These are phyloP conservation scores for Noctua janthe DNA, from an alignment of 2,888 invertebrate species.

Conservation along the genomic window DNA sequence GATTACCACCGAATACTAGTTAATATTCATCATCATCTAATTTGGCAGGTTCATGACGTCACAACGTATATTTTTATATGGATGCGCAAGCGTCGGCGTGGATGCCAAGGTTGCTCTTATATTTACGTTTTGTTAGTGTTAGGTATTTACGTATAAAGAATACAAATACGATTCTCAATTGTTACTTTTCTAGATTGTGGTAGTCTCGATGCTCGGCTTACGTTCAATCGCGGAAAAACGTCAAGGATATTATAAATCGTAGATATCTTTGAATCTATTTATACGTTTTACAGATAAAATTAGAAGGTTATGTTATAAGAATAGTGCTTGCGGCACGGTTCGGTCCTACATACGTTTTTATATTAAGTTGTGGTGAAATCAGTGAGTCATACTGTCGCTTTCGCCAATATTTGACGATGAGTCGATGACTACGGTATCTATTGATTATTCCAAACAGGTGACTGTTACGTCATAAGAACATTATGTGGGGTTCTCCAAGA, in stretches of 20 bases:
- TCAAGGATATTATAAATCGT: constrained; percentile 63
- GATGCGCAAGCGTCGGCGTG: constrained; percentile 70
- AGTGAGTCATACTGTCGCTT: constrained; percentile 36
- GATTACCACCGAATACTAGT: constrained; percentile 29
- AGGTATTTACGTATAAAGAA: constrained; percentile 43
- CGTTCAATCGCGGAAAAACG: constrained; percentile 63
- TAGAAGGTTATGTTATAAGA: constrained; percentile 43
- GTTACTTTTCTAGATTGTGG: constrained; percentile 41
- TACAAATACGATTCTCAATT: constrained; percentile 42
- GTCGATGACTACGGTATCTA: constrained; percentile 15
- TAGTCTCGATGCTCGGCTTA: constrained; percentile 21
- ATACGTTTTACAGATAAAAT: constrained; percentile 39
- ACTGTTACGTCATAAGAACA: constrained; percentile 46
- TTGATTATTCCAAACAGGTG: constrained; percentile 20
- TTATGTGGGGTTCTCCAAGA: constrained; percentile 32
- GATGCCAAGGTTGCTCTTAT: constrained; percentile 77
- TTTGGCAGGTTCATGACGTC: constrained; percentile 71
- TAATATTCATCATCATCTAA: constrained; percentile 64
- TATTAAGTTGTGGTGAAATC: constrained; percentile 37
- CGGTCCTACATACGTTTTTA: constrained; percentile 7
- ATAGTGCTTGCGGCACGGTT: constrained; percentile 4
- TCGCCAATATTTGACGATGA: constrained; percentile 18
- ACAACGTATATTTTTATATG: constrained; percentile 70
- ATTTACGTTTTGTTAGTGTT: constrained; percentile 68
- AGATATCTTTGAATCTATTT: constrained; percentile 39